Conservation (phyloP, 1,140 invertebrate genomes). For the Leguminivora glycinivorella region DNA sequence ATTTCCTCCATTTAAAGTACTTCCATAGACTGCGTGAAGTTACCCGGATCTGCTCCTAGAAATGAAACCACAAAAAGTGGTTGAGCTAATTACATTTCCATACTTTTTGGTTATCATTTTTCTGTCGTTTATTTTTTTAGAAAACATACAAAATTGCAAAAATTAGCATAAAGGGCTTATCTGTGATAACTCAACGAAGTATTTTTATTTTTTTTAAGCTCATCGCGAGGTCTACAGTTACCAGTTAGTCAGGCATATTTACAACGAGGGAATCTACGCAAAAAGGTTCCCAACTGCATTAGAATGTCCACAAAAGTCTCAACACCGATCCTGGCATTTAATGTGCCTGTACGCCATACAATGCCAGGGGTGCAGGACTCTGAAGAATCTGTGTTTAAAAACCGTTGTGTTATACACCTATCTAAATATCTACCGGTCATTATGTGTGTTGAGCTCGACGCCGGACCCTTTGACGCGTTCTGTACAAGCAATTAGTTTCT, state of each 20-base stretch:
- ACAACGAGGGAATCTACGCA: background rate
- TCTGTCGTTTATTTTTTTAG: too few species aligned
- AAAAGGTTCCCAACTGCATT: constrained; percentile 1
- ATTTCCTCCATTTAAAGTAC: too few species aligned
- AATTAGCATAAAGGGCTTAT: too few species aligned
- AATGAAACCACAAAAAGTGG: too few species aligned
- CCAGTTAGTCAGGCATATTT: background rate
- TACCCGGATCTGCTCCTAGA: too few species aligned
- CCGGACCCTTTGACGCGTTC: constrained; percentile 38
- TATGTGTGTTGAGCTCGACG: constrained; percentile 37
- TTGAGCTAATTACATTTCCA: too few species aligned
- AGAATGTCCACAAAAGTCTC: constrained; percentile 2
- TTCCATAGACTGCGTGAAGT: too few species aligned
- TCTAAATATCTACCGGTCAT: constrained; percentile 35
- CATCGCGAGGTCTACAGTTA: too few species aligned
- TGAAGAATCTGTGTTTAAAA: constrained; percentile 30
- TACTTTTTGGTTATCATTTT: too few species aligned
- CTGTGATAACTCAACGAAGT: too few species aligned
- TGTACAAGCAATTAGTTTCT: constrained; percentile 46
- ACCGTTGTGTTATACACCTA: constrained; percentile 28
- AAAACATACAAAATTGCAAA: too few species aligned
- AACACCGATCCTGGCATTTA: constrained; percentile 20
- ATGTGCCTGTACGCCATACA: constrained; percentile 5
- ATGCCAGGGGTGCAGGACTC: background rate
- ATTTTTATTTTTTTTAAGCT: too few species aligned